These are phyloP conservation scores for Heteromyza rotundicornis DNA, from an alignment of 2,888 invertebrate genomes.

Conservation along the genomic window DNA sequence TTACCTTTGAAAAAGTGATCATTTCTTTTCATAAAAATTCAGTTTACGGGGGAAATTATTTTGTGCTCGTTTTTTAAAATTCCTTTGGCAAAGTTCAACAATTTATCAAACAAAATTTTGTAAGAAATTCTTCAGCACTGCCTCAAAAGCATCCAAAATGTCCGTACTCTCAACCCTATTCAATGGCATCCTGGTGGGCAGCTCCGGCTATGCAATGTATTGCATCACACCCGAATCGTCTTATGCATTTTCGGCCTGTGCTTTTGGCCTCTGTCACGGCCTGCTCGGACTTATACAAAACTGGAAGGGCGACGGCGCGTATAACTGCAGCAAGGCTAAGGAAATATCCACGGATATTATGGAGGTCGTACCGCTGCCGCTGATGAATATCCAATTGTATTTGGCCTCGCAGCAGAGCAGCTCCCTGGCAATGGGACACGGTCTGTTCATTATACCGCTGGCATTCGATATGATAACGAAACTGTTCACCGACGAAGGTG, in stretches of 20 bases:
- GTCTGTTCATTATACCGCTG: constrained; percentile 46
- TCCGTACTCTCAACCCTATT: constrained; percentile 24
- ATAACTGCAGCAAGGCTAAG: constrained; percentile 30
- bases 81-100: no score
- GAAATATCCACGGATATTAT: constrained; percentile 38
- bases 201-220: constrained; percentile 47
- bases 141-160: not conserved
- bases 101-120: no score
- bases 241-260: constrained; percentile 45
- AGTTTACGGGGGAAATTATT: no score
- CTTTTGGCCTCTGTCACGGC: constrained; percentile 45
- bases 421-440: constrained; percentile 46
- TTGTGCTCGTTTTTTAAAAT: no score
- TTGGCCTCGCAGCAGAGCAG: constrained; percentile 35
- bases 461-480: constrained; percentile 41
- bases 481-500: constrained; percentile 28
- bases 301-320: constrained; percentile 30
- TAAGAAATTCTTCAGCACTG: no score
- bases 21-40: no score
- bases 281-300: constrained; percentile 43
- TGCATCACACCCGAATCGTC: constrained; percentile 43
- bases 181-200: constrained; percentile 45
- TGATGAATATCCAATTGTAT: constrained; percentile 50
- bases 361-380: constrained; percentile 46
- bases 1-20: no score